Conservation (phyloP, 2,888 invertebrate species). For the Caenorhabditis doughertyi region DNA sequence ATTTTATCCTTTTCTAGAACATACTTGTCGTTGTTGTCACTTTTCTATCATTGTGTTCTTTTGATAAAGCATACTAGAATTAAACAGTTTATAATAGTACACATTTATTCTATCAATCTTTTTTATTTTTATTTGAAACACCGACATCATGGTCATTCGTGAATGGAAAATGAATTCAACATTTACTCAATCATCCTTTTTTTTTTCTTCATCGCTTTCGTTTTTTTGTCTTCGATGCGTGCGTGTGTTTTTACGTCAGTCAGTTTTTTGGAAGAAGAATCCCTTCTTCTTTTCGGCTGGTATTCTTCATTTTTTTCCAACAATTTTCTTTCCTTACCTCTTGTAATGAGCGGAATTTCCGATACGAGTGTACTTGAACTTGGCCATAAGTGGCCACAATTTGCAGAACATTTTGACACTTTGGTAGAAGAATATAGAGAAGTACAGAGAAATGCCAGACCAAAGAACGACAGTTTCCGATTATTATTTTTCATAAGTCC, state of each 20-base stretch:
- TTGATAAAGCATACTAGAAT: neutral
- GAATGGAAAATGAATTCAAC: slow-evolving; percentile 31
- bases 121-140: neutral
- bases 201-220: neutral
- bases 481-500: neutral
- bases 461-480: slow-evolving; percentile 26
- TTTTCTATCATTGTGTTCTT: neutral
- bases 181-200: slow-evolving; percentile 26
- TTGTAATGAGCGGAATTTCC: slow-evolving; percentile 24
- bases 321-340: slow-evolving; percentile 10
- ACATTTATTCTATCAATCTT: slow-evolving; percentile 1
- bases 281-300: neutral
- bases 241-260: slow-evolving; percentile 3
- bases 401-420: slow-evolving; percentile 34
- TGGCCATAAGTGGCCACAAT: slow-evolving; percentile 50
- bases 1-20: neutral
- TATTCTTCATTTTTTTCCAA: slow-evolving; percentile 24
- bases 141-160: slow-evolving; percentile 27
- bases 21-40: neutral
- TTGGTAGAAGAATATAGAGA: neutral
- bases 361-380: slow-evolving; percentile 49
- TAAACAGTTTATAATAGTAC: neutral
- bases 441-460: slow-evolving; percentile 1
- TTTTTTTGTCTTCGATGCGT: neutral
- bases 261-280: slow-evolving; percentile 1